These are phyloP conservation scores for Drosophila histrio DNA, from an alignment of 2,888 invertebrate genomes.

Conservation along the genomic window DNA sequence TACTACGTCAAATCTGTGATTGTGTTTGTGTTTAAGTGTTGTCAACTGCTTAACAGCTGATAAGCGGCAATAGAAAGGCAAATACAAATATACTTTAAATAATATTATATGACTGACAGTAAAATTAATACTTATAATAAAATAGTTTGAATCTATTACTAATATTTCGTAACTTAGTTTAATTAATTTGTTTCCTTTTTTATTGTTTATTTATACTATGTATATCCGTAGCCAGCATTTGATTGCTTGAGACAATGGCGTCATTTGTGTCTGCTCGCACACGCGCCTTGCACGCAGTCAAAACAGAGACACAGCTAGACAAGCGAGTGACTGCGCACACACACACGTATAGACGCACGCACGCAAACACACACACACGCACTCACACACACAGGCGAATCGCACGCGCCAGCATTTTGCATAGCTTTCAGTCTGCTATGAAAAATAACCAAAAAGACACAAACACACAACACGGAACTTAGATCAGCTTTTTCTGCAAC, in stretches of 20 bases:
- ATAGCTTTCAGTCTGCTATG: slow-evolving; percentile 17
- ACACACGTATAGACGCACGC: background rate
- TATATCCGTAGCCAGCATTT: background rate
- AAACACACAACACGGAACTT: background rate
- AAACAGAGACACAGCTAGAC: slow-evolving; percentile 1
- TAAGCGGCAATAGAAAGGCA: slow-evolving; percentile 6
- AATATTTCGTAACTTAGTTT: too few relatives aligned
- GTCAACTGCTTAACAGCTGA: slow-evolving; percentile 15
- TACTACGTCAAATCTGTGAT: slow-evolving; percentile 3
- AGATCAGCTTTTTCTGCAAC: slow-evolving; percentile 12
- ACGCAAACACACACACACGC: background rate
- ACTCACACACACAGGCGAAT: background rate
- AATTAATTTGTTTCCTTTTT: background rate
- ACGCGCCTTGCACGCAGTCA: slow-evolving; percentile 27
- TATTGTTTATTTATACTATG: too few relatives aligned
- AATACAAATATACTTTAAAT: background rate
- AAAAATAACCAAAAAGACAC: slow-evolving; percentile 19
- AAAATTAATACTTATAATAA: too few relatives aligned
- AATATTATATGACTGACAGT: too few relatives aligned
- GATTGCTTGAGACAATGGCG: background rate
- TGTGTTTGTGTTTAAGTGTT: background rate
- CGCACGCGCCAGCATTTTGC: slow-evolving; percentile 31
- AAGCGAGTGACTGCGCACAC: slow-evolving; percentile 1
- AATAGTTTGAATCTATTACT: too few relatives aligned
- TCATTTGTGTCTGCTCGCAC: slow-evolving; percentile 13